These are phyloP conservation scores for Barypeithes pellucidus DNA, from an alignment of 2,888 invertebrate genomes.

Conservation along the genomic window DNA sequence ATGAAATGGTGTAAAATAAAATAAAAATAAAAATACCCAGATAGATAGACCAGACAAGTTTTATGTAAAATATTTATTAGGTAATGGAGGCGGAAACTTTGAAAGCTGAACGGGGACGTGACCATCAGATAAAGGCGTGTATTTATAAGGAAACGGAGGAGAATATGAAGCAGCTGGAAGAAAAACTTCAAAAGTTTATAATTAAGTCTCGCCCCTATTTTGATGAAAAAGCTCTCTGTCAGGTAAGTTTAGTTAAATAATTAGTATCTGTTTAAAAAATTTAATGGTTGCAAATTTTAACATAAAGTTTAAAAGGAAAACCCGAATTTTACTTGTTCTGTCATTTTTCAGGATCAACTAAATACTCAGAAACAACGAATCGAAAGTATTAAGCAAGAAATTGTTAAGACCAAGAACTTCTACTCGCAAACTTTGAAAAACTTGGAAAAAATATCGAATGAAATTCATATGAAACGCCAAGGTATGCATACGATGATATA, in stretches of 20 bases:
- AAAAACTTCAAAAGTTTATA: conserved; percentile 86
- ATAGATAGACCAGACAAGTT: too few relatives aligned
- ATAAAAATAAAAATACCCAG: too few relatives aligned
- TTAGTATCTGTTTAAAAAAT: too few relatives aligned
- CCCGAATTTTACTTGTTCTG: not conserved
- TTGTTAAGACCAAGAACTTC: conserved; percentile 84
- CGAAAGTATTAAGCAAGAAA: conserved; percentile 85
- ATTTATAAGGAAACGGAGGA: conserved; percentile 87
- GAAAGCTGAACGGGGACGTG: conserved; percentile 90
- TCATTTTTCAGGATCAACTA: conserved; percentile 77
- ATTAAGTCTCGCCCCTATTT: conserved; percentile 92
- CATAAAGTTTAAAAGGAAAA: not conserved
- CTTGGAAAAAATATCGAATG: conserved; percentile 93
- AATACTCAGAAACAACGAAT: conserved; percentile 90
- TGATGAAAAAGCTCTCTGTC: conserved; percentile 90
- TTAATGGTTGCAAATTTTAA: too few relatives aligned
- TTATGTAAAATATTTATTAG: conserved; percentile 67
- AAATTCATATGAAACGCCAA: conserved; percentile 84
- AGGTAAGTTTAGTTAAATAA: conserved; percentile 64
- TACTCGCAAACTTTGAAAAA: conserved; percentile 88
- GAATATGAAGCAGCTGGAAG: conserved; percentile 86
- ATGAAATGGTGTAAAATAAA: too few relatives aligned
- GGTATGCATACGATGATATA: too few relatives aligned
- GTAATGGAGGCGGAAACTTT: conserved; percentile 95
- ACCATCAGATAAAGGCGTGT: conserved; percentile 88